These are phyloP conservation scores for Saccopteryx leptura DNA, from an alignment of 2,113 vertebrate species.

Conservation along the genomic window DNA sequence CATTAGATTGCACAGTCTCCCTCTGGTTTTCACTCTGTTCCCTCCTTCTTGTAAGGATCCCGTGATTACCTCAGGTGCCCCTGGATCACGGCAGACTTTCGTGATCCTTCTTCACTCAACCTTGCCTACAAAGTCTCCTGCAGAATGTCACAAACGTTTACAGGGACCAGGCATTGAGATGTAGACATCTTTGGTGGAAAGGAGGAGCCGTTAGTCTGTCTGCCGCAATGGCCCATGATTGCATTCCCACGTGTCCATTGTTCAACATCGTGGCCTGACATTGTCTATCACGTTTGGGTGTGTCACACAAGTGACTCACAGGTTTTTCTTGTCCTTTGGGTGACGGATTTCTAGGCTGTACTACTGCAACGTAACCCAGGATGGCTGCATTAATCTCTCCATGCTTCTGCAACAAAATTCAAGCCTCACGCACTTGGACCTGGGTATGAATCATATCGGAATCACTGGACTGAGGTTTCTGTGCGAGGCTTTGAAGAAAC, in stretches of 20 bases:
- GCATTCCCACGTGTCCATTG: not conserved
- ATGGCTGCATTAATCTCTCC: not conserved
- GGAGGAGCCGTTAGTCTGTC: not conserved
- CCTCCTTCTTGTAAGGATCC: not conserved
- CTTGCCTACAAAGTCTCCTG: not conserved
- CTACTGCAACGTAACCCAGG: not conserved
- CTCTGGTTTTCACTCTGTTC: no score
- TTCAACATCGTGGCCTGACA: not conserved
- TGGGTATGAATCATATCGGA: conserved; percentile 43
- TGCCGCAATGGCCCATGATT: not conserved
- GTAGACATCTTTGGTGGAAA: not conserved
- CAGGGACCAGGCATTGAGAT: not conserved
- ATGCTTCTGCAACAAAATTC: not conserved
- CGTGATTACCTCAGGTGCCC: not conserved
- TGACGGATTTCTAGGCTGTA: not conserved
- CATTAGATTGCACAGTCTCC: not conserved
- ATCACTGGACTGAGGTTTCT: not conserved
- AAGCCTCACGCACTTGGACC: not conserved
- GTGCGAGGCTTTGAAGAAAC: not conserved
- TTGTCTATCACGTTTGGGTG: accelerated
- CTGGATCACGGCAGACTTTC: not conserved
- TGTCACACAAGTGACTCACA: not conserved
- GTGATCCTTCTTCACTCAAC: not conserved
- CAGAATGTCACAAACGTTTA: not conserved
- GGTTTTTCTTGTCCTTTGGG: not conserved